Conservation (phyloP, 2,888 invertebrate species). For the Ennomos erosarius region DNA sequence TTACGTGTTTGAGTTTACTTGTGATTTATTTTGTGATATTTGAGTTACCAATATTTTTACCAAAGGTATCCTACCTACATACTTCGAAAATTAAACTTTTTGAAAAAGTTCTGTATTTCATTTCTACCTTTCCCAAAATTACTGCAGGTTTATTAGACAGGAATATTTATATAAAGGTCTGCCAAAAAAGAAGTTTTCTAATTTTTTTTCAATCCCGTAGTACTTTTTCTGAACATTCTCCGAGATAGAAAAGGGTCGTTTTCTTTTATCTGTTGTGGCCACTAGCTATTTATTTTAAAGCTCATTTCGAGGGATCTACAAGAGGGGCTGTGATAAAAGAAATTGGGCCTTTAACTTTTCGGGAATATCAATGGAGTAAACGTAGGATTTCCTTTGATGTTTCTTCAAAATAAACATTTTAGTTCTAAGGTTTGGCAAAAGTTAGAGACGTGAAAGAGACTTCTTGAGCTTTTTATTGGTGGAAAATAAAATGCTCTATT, state of each 20-base stretch:
- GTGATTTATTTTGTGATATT: conserved; percentile 50
- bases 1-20: conserved; percentile 39
- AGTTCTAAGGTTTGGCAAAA: conserved; percentile 27
- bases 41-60: conserved; percentile 56
- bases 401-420: conserved; percentile 45
- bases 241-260: conserved; percentile 43
- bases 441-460: too few relatives aligned
- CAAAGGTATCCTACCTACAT: conserved; percentile 25
- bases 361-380: conserved; percentile 49
- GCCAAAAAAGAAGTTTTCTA: conserved; percentile 10
- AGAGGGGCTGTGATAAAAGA: conserved; percentile 52
- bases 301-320: conserved; percentile 51
- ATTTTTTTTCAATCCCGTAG: conserved; percentile 30
- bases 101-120: conserved; percentile 22
- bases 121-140: conserved; percentile 16
- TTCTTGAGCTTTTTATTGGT: too few relatives aligned
- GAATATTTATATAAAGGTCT: not conserved
- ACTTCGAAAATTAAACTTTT: conserved; percentile 47
- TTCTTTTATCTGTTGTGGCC: conserved; percentile 51
- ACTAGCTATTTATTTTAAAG: conserved; percentile 61
- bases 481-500: too few relatives aligned
- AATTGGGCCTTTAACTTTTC: conserved; percentile 47
- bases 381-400: conserved; percentile 45
- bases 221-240: conserved; percentile 42
- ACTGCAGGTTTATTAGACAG: too few relatives aligned